Base-by-base conservation (phyloP, 2,797 vertebrate species). In the Onychomys torridus region DNA sequence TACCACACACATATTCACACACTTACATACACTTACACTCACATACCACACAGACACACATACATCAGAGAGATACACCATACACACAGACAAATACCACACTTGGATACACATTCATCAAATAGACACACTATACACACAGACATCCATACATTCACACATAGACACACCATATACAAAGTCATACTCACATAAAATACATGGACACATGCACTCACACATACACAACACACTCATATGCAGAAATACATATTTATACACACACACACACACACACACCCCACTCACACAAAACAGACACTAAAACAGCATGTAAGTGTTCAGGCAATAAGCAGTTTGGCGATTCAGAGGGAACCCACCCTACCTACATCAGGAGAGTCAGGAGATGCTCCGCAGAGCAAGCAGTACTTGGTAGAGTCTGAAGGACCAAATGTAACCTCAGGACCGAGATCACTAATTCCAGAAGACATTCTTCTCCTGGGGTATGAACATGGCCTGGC, bases 341-440 rank as follows among this genome's bases (percentile, higher is more conserved):
- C 8, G 73, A 94, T 21, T 89, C 34, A 25, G 76, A 88, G 75
- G 78, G 92, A 97, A 78, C n/a, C 37, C 78, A 78, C 17, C 75
- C 63, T 63, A 96, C 88, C 88, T 63, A 92, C 23, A 84, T 63
- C 25, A 21, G 91, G 49, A 90, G 96, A 87, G 55, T 67, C n/a
- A 67, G 32, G 79, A 84, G 55, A 13, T 23, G 16, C 40, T 73
- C 55, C n/a, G 2, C 0, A 71, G 63, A 86, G 37, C 14, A 25
- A 46, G 11, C 5, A 11, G 61, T 11, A 34, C 83, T 73, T 69
- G 81, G 95, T 0, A 49, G 67, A 65, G 46, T 86, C 89, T 96
- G 81, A 27, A 86, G 89, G 75, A 92, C 6, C 49, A 23, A 86
- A 93, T 23, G 29, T 2, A 63, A 9, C 10, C 21, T 89, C 43